Conservation (phyloP, 1,140 invertebrate genomes). For the Drosophila mayri region DNA sequence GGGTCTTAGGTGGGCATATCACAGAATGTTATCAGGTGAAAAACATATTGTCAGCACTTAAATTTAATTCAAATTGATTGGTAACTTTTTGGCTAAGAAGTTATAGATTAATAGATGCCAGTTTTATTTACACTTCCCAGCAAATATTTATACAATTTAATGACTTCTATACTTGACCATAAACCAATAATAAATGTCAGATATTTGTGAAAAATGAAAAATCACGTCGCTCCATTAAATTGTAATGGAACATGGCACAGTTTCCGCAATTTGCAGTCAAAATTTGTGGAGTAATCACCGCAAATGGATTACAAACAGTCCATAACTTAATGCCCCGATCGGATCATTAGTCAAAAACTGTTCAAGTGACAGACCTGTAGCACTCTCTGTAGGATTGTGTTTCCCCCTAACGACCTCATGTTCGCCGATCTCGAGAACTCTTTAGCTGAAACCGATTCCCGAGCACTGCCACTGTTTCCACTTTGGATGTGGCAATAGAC, state of each 20-base stretch:
- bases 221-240: conserved; percentile 1
- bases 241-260: conserved; percentile 1
- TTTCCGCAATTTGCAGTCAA: conserved; percentile 24
- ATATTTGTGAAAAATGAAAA: neutral
- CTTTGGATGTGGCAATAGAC: conserved; percentile 61
- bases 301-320: conserved; percentile 15
- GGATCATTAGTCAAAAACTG: conserved; percentile 43
- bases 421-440: conserved; percentile 40
- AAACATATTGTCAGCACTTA: conserved; percentile 5
- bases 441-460: conserved; percentile 35
- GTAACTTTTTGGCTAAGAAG: neutral
- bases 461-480: conserved; percentile 21
- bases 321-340: conserved; percentile 14
- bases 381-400: conserved; percentile 21
- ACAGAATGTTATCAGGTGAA: conserved; percentile 6
- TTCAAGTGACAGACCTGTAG: conserved; percentile 13
- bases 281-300: conserved; percentile 18
- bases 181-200: neutral
- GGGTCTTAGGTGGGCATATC: conserved; percentile 6
- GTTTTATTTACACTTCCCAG: neutral
- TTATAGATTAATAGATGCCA: neutral
- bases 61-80: neutral
- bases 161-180: neutral
- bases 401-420: conserved; percentile 54
- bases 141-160: neutral